These are phyloP conservation scores for Nasonia giraulti DNA, from an alignment of 1,140 invertebrate genomes.

Conservation along the genomic window DNA sequence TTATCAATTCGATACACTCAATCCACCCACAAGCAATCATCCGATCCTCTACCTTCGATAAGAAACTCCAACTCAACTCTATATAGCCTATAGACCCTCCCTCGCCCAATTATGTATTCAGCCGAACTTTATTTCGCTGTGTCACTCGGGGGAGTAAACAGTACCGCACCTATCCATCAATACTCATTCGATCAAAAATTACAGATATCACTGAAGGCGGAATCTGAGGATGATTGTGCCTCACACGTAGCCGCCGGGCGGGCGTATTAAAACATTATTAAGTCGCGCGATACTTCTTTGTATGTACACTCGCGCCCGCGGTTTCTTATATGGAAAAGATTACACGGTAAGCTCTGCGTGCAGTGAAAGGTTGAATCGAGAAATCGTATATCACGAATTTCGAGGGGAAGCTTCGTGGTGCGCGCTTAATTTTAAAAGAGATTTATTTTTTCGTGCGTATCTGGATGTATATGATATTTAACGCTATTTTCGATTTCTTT, in stretches of 20 bases:
- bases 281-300: conserved; percentile 18
- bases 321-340: conserved; percentile 9
- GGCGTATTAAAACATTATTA: conserved; percentile 36
- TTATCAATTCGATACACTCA: not conserved
- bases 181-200: conserved; percentile 2
- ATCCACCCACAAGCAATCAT: not conserved
- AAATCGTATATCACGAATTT: conserved; percentile 50
- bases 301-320: not conserved
- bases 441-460: conserved; percentile 40
- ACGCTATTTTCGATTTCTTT: not conserved
- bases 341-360: not conserved
- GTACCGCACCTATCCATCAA: not conserved
- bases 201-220: conserved; percentile 30
- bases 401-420: conserved; percentile 11
- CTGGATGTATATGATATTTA: not conserved
- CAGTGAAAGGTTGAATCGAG: conserved; percentile 33
- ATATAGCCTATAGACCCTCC: not conserved
- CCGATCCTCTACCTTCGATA: not conserved
- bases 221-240: conserved; percentile 24
- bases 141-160: not conserved
- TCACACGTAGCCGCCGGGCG: not conserved
- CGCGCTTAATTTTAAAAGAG: conserved; percentile 52
- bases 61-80: not conserved
- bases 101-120: not conserved
- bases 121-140: not conserved